phyloP scores from a whole-genome alignment of 2,888 invertebrate genomes.

The Idaea straminata region DNA sequence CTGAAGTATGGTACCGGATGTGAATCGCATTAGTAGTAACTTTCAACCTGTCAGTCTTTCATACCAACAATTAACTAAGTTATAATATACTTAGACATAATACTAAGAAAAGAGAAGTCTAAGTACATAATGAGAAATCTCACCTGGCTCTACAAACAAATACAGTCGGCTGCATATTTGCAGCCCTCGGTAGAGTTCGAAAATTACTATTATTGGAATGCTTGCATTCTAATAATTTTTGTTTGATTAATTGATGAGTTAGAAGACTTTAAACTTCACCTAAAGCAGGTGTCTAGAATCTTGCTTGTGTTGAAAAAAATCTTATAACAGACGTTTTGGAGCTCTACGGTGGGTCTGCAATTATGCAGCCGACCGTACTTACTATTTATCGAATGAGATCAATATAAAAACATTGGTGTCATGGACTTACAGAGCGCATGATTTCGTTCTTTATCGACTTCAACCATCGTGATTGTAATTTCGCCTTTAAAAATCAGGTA shows the following conservation, averaged over 20 bases:
- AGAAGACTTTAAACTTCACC: too few species aligned
- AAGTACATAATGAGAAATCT: slow-evolving; percentile 18
- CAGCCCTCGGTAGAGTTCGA: too few species aligned
- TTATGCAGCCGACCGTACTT: too few species aligned
- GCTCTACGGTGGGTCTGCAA: too few species aligned
- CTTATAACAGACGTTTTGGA: too few species aligned
- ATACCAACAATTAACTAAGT: slow-evolving; percentile 3
- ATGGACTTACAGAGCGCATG: slow-evolving; percentile 61
- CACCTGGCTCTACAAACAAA: slow-evolving; percentile 32
- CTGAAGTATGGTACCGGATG: slow-evolving; percentile 13
- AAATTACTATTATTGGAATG: too few species aligned
- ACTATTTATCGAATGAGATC: slow-evolving; percentile 42
- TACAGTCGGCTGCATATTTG: too few species aligned
- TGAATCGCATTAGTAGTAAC: slow-evolving; percentile 16
- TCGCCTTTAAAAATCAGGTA: slow-evolving; percentile 32
- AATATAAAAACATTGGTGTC: slow-evolving; percentile 59
- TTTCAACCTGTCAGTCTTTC: slow-evolving; percentile 26
- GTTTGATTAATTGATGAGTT: too few species aligned
- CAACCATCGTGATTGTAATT: slow-evolving; percentile 40
- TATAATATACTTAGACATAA: slow-evolving; percentile 11
- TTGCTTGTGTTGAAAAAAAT: too few species aligned
- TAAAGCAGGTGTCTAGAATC: too few species aligned
- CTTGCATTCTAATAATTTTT: too few species aligned
- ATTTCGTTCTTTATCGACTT: slow-evolving; percentile 45
- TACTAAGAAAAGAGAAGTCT: not conserved